A percentile compares a stretch with the other conserved stretches of the same genome.
These are phyloP conservation scores for Ciconia maguari DNA, from an alignment of 2,113 vertebrate species.

Conservation along the genomic window DNA sequence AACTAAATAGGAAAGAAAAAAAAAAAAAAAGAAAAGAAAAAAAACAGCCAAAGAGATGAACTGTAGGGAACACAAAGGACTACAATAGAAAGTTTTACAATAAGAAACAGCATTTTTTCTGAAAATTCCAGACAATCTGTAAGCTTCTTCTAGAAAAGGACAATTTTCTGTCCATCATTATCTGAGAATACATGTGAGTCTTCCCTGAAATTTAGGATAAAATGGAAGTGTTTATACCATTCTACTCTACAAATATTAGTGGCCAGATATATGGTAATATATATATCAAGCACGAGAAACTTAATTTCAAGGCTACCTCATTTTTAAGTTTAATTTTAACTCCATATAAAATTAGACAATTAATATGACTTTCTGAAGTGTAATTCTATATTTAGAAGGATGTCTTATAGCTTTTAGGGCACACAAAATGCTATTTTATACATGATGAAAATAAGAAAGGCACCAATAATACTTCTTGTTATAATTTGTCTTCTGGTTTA, in stretches of 20 bases:
- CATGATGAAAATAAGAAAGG: not conserved
- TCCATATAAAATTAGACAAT: not conserved
- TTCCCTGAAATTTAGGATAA: not conserved
- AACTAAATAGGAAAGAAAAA: not conserved
- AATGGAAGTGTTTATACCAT: rapidly evolving
- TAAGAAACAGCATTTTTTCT: rapidly evolving
- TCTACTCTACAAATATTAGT: not conserved
- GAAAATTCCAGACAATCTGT: not conserved
- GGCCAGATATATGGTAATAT: not conserved
- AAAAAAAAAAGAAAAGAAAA: too few species aligned
- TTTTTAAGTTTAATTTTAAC: not conserved
- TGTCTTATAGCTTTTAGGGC: not conserved
- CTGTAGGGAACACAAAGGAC: not conserved
- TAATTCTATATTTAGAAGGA: not conserved
- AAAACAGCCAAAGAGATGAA: not conserved
- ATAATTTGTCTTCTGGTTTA: not conserved
- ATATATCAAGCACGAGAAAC: rapidly evolving
- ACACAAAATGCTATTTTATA: not conserved
- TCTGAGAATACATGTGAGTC: not conserved
- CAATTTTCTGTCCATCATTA: rapidly evolving
- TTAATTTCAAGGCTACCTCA: not conserved
- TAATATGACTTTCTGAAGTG: not conserved
- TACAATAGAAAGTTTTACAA: not conserved
- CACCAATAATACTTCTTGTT: not conserved
- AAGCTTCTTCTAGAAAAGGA: not conserved